Base-by-base conservation (phyloP, 2,113 vertebrate genomes). In the Nyctereutes procyonoides region DNA sequence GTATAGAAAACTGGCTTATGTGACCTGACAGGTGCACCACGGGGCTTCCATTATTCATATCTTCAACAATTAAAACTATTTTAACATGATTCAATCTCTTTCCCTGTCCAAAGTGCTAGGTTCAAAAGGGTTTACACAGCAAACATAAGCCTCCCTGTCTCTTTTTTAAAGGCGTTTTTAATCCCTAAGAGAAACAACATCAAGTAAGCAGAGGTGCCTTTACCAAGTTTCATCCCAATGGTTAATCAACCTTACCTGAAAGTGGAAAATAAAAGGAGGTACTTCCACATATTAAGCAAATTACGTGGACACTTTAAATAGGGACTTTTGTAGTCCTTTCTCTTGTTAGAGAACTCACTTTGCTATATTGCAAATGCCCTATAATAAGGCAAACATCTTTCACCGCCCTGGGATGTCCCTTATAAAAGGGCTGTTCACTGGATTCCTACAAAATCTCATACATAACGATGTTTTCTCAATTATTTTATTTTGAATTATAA, bases 401-500 rank as follows among this genome's bases (percentile, higher is more conserved):
- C 17, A 48, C 19, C 28, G 76, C 12, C 53, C 32, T 0, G 7
- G 17, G 26, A 38, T 28, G 30, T 76, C 71, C 43, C 71, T 94
- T 76, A 63, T 35, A 93, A 87, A 83, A 63, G 5, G 26, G 58
- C 60, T 76, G 22, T 62, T 24, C 22, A n/a, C 65, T 58, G 60
- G n/a, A 80, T 48, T 60, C 55, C 48, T 79, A 81, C 6, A 74
- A 92, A 82, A 79, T 80, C 56, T 90, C 38, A n/a, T 28, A 96
- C 62, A 65, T 48, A 79, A 84, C 76, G 93, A 88, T n/a, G 11
- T 85, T 93, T 93, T 79, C 22, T 77, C 74, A 53, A 48, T 79
- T 81, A 63, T 93, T 95, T 93, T 79, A 58, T 87, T 92, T 95
- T 95, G 10, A 90, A 92, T 35, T 73, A 62, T 30, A 81, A 63